Percentiles rank a stretch among this genome's conserved stretches.
phyloP scores from a whole-genome alignment of 2,113 vertebrate genomes.

The Austrofundulus limnaeus region DNA sequence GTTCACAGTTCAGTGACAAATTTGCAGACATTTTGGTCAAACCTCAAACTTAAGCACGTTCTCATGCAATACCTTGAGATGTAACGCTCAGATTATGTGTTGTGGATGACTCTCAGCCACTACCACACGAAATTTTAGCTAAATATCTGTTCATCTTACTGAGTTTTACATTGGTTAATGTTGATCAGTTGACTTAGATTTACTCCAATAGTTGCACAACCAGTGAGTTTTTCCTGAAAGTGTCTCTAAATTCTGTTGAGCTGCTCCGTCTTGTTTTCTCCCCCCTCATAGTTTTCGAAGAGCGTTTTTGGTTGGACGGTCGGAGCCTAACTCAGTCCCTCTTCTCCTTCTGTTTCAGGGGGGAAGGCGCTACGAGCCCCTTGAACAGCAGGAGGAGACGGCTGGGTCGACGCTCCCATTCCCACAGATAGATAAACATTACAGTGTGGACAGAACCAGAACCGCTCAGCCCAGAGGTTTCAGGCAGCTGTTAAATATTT shows the following conservation, averaged over 20 bases:
- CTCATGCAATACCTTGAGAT: too few relatives aligned
- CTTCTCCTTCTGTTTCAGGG: slow-evolving; percentile 87
- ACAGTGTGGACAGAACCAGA: slow-evolving; percentile 10
- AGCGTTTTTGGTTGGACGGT: slow-evolving; percentile 61
- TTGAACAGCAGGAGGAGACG: slow-evolving; percentile 83
- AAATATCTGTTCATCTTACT: too few relatives aligned
- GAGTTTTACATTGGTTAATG: too few relatives aligned
- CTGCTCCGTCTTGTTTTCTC: slow-evolving; percentile 45
- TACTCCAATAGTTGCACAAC: too few relatives aligned
- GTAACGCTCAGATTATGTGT: too few relatives aligned
- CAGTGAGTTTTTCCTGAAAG: too few relatives aligned
- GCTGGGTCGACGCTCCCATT: slow-evolving; percentile 62
- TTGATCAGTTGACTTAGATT: too few relatives aligned
- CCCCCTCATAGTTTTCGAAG: slow-evolving; percentile 57
- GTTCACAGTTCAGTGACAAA: slow-evolving; percentile 53
- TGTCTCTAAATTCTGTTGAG: not conserved
- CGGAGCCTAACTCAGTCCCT: slow-evolving; percentile 79
- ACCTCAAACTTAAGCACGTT: too few relatives aligned
- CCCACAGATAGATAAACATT: slow-evolving; percentile 31
- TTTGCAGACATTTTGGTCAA: too few relatives aligned
- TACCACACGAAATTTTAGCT: too few relatives aligned
- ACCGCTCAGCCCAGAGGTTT: slow-evolving; percentile 33
- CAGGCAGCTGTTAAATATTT: slow-evolving; percentile 67
- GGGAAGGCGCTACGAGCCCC: slow-evolving; percentile 80
- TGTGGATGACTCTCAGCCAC: too few relatives aligned